Percentiles rank a stretch among this genome's conserved stretches.
Conservation (phyloP, 2,113 vertebrate genomes). For the Paralichthys olivaceus region DNA sequence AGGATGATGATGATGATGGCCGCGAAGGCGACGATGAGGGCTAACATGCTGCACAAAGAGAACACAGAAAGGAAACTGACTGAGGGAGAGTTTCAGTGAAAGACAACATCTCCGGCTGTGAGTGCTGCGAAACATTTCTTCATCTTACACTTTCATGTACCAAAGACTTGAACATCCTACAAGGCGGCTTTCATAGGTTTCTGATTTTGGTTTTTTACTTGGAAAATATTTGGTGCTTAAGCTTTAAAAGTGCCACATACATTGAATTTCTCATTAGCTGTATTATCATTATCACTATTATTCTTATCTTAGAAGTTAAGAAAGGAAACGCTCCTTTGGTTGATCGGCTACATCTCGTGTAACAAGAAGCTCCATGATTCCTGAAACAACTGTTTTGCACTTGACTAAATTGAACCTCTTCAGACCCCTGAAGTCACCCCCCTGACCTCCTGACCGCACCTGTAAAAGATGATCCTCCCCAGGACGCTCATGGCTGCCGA, state of each 20-base stretch:
- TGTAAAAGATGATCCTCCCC: constrained; percentile 65
- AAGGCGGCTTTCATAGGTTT: too few species aligned
- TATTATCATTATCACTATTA: too few species aligned
- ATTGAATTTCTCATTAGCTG: too few species aligned
- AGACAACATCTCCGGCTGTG: too few species aligned
- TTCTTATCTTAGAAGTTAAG: neutral
- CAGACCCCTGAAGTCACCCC: neutral
- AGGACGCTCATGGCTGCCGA: constrained; percentile 54
- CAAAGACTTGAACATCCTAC: too few species aligned
- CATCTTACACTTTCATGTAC: too few species aligned
- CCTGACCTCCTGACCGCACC: constrained; percentile 17
- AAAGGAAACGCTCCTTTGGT: neutral
- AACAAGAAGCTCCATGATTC: neutral
- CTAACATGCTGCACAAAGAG: constrained; percentile 59
- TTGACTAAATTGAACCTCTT: neutral
- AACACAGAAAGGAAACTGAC: neutral
- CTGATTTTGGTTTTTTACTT: too few species aligned
- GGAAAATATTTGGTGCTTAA: too few species aligned
- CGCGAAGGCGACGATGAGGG: constrained; percentile 48
- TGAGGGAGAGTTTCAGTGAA: neutral
- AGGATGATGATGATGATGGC: constrained; percentile 66
- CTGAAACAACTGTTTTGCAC: too few species aligned
- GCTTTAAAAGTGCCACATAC: too few species aligned
- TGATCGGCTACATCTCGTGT: too few species aligned
- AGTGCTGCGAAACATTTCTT: too few species aligned